phyloP scores from a whole-genome alignment of 2,113 vertebrate species.

The Lepisosteus oculatus region DNA sequence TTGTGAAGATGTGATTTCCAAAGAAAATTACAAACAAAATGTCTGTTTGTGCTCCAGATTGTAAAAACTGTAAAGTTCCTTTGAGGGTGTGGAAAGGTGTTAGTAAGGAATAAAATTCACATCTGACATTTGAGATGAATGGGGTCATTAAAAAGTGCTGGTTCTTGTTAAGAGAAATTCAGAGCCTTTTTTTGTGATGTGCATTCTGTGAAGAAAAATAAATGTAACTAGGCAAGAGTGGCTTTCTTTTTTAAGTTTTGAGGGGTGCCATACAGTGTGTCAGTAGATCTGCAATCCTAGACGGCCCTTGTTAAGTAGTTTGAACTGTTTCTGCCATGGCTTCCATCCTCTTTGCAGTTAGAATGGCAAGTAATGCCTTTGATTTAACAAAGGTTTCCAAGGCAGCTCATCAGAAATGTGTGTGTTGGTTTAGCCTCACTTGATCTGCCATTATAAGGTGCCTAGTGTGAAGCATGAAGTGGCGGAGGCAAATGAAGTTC shows the following conservation, averaged over 20 bases:
- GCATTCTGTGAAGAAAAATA: background rate
- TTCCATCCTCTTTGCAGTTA: background rate
- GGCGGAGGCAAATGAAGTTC: background rate
- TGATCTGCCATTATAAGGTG: background rate
- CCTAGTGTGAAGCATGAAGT: background rate
- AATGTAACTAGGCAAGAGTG: background rate
- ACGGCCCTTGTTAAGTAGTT: background rate
- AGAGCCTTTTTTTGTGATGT: too few relatives aligned
- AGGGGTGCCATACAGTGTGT: background rate
- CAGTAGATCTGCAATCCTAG: background rate
- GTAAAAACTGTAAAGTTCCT: too few relatives aligned
- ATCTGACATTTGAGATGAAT: too few relatives aligned
- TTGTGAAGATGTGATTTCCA: too few relatives aligned
- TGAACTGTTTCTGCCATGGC: background rate
- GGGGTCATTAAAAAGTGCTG: too few relatives aligned
- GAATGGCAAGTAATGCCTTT: background rate
- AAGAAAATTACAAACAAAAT: too few relatives aligned
- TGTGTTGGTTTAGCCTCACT: background rate
- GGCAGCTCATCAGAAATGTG: background rate
- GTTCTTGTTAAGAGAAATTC: too few relatives aligned
- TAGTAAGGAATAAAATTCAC: too few relatives aligned
- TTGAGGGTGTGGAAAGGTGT: too few relatives aligned
- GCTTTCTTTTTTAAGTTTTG: background rate
- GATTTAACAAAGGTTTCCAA: background rate
- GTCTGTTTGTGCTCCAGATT: background rate